Percentiles rank a stretch among this genome's conserved stretches.
Evolutionary conservation across 1,140 invertebrate genomes (phyloP).

Genomic region (Oreohelix idahoensis): DNA sequence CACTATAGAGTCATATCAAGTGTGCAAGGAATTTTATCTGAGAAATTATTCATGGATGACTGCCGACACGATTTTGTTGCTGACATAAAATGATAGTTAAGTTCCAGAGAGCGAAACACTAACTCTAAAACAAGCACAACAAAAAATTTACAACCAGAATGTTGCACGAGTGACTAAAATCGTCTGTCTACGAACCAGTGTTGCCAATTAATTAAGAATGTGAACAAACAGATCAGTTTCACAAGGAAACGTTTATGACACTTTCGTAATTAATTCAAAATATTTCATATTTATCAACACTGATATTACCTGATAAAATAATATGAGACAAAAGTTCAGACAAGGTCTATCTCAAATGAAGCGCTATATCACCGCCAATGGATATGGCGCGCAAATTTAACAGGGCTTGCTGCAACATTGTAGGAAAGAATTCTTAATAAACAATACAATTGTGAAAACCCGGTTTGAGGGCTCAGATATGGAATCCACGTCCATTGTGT

Average conservation of each 20-base stretch:
- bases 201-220: neutral
- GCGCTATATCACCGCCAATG: no score
- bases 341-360: neutral
- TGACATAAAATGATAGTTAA: neutral
- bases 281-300: no score
- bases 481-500: conserved; percentile 42
- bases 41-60: no score
- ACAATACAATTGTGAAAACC: no score
- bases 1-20: no score
- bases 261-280: neutral
- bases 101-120: neutral
- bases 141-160: neutral
- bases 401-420: no score
- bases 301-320: neutral
- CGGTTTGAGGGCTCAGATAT: neutral
- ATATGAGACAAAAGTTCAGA: neutral
- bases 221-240: neutral
- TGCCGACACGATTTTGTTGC: no score
- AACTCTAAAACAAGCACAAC: neutral
- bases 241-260: neutral
- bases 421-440: no score
- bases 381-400: no score
- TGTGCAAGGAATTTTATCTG: no score
- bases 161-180: neutral
- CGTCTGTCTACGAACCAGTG: no score